Evolutionary conservation across 2,888 invertebrate species (phyloP).

Genomic region (Congeria kusceri): DNA sequence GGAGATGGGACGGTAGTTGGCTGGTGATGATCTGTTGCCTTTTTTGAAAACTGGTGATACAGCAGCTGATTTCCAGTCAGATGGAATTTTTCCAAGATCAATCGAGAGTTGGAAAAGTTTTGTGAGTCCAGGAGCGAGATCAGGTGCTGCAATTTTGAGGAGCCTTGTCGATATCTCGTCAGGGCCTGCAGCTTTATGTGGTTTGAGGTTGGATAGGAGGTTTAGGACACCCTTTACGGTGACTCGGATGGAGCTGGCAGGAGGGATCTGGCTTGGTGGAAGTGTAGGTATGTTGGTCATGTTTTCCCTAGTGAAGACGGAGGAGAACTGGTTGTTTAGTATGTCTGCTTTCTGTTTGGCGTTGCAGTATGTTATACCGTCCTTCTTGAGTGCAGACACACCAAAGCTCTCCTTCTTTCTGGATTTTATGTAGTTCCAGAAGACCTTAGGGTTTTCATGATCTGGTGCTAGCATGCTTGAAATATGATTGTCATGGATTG

Average conservation of each 20-base stretch:
- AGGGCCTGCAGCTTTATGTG: constrained; percentile 48
- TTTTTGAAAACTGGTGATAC: constrained; percentile 62
- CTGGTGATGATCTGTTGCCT: constrained; percentile 40
- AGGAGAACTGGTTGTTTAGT: constrained; percentile 9
- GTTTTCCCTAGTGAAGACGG: constrained; percentile 4
- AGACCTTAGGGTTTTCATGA: background rate
- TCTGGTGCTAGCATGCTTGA: background rate
- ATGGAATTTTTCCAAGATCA: constrained; percentile 33
- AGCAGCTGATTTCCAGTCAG: constrained; percentile 51
- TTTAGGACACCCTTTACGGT: background rate
- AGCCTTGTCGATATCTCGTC: constrained; percentile 41
- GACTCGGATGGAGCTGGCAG: background rate
- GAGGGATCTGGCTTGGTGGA: background rate
- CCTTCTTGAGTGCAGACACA: constrained; percentile 11
- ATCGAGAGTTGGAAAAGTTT: constrained; percentile 46
- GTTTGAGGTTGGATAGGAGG: constrained; percentile 36
- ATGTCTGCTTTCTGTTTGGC: constrained; percentile 5
- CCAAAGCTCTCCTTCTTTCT: constrained; percentile 12
- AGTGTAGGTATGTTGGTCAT: background rate
- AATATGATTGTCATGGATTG: background rate
- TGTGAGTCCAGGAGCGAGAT: constrained; percentile 41
- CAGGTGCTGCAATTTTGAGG: constrained; percentile 37
- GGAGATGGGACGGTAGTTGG: constrained; percentile 63
- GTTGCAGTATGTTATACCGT: background rate
- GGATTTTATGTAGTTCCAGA: constrained; percentile 1